Percentiles rank a stretch among this genome's conserved stretches.
Evolutionary conservation across 1,140 invertebrate genomes (phyloP).

Genomic region (Pseudoatta argentina): DNA sequence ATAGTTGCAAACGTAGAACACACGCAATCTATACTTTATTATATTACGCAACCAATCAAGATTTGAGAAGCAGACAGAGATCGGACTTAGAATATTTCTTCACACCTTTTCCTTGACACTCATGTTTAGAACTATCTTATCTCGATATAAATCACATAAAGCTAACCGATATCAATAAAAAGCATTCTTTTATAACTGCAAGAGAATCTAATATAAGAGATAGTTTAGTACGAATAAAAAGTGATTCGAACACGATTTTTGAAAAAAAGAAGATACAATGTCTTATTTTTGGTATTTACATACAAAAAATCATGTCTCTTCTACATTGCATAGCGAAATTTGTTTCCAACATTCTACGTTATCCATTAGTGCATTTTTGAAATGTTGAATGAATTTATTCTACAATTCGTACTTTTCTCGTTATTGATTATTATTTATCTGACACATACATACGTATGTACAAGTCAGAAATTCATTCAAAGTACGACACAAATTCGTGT

Average conservation of each 20-base stretch:
- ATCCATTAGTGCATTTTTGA: conserved; percentile 7
- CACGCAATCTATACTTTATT: background rate
- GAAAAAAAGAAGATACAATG: background rate
- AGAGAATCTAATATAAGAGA: background rate
- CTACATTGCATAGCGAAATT: background rate
- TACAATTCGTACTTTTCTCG: background rate
- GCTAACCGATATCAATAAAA: background rate
- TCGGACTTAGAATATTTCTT: background rate
- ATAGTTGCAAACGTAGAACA: no score
- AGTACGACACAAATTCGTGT: background rate
- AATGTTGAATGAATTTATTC: conserved; percentile 7
- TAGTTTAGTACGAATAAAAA: background rate
- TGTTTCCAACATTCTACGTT: background rate
- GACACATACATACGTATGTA: background rate
- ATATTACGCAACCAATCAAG: background rate
- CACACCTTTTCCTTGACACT: background rate
- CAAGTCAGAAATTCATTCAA: background rate
- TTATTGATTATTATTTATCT: background rate
- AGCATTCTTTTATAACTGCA: background rate
- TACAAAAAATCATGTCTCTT: background rate
- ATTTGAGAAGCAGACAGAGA: background rate
- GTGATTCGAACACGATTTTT: background rate
- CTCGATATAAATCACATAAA: background rate
- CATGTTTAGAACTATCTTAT: background rate
- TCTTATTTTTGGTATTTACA: background rate